Evolutionary conservation across 2,888 invertebrate genomes (phyloP), one percentile per base, ranked within the genome.

Genomic region (Drosophila nigricruria): DNA sequence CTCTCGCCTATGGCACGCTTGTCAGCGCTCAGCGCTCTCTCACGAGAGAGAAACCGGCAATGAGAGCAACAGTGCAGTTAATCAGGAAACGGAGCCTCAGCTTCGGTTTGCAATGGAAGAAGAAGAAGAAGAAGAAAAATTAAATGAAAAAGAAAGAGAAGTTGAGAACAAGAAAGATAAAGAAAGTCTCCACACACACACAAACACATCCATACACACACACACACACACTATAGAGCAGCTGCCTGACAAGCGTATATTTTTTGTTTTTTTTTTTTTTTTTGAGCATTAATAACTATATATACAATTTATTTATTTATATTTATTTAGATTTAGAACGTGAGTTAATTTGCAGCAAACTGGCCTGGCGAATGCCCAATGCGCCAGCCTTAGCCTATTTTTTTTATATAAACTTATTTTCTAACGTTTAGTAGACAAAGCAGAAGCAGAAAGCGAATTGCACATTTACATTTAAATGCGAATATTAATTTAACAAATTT

Each of bases 291-390:
- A 85, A 72, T 82, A 66, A 85, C 82, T 79, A 85, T 73, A 89
- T 81, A 88, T 82, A 90, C 89, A 90, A 88, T 90, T 86, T 86
- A 86, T 88, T 88, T 86, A 88, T 90, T 90, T 86, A 90, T 85
- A 86, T 86, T 88, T 88, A 90, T 90, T 88, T 88, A 90, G 87
- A 82, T 70, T 73, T 90, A 90, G 79, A 70, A 78, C 81, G 77
- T 85, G 88, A 85, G 82, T 71, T 74, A 73, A 77, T 69, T 70
- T 85, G 70, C 66, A 56, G 69, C 50, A 61, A 70, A 69, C 66
- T 65, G 64, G 62, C 38, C 34, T 25, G 63, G 63, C 70, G 56
- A 57, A 52, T 23, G 58, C 64, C 70, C 52, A 57, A 52, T 23
- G 58, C 64, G 76, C 70, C 70, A 38, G 57, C 71, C 60, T 58